Base-by-base conservation (phyloP, 2,888 invertebrate genomes). In the Cataglyphis altisquamis region DNA sequence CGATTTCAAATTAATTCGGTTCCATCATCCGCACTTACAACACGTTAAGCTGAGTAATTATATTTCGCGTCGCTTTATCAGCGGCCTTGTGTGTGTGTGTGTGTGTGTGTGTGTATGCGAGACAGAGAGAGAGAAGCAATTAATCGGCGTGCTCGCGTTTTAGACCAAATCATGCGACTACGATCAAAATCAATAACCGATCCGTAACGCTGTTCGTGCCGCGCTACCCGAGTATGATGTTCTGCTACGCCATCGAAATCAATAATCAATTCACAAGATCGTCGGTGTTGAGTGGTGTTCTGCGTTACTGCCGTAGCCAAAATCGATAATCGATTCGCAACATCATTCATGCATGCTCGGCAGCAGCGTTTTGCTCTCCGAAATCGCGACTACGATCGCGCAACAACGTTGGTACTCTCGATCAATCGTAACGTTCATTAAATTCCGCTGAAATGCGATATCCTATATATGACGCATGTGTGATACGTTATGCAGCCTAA, bases 271-370 rank as follows among this genome's bases (percentile, higher is more conserved):
- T 77, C 68, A 39, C 60, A 45, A 29, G 73, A 81, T 81, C 80
- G 70, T n/a, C 80, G 32, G 15, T 29, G 55, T 32, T 41, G 62
- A 80, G 36, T 32, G 25, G 9, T 41, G 68, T 68, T 29, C 55
- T 3, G 32, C 57, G 70, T 57, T n/a, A 41, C 48, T 52, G 32
- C 68, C 52, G 39, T 41, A 41, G 83, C 72, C 83, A 36, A 89
- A 89, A 89, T 89, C 88, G 89, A 89, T 89, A 89, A 89, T 84
- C 86, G 78, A 87, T 89, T 86, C 84, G 81, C 86, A 78, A 86
- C 87, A 87, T 89, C 89, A 80, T 84, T 89, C 86, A 57, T 70
- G 60, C 45, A 32, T n/a, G 25, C 21, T 10, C 39, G 12, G 68
- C 62, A 36, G 39, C 57, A 67, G 45, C 48, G 39, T 64, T 80